Evolutionary conservation across 2,113 vertebrate species (phyloP).

Genomic region (Chauna torquata): DNA sequence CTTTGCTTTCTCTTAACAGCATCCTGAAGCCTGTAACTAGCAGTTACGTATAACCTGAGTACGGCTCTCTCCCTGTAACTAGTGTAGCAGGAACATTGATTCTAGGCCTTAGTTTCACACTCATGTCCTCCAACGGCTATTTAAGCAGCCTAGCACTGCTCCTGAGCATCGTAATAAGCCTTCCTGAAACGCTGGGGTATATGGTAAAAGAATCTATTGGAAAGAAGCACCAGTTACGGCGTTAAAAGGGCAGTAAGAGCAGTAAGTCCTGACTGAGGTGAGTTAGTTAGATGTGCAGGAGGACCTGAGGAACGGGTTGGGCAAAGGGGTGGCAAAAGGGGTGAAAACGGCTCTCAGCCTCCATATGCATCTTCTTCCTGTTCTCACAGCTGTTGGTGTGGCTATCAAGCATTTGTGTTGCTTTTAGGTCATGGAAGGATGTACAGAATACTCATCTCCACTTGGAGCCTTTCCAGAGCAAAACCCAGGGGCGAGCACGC

Average conservation of each 20-base stretch:
- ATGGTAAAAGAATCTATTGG: neutral
- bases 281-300: neutral
- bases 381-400: neutral
- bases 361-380: neutral
- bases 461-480: neutral
- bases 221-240: neutral
- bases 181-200: neutral
- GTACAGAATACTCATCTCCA: accelerated
- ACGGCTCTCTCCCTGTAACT: neutral
- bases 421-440: neutral
- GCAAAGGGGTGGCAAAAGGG: neutral
- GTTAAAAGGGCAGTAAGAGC: neutral
- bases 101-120: neutral
- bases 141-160: neutral
- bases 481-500: neutral
- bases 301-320: neutral
- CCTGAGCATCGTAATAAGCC: neutral
- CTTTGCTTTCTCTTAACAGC: neutral
- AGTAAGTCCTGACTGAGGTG: neutral
- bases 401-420: neutral
- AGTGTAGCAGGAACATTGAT: neutral
- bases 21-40: neutral
- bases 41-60: neutral
- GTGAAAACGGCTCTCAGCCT: neutral
- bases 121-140: neutral